Base-by-base conservation (phyloP, 1,140 invertebrate species). In the Cotesia chilonis region DNA sequence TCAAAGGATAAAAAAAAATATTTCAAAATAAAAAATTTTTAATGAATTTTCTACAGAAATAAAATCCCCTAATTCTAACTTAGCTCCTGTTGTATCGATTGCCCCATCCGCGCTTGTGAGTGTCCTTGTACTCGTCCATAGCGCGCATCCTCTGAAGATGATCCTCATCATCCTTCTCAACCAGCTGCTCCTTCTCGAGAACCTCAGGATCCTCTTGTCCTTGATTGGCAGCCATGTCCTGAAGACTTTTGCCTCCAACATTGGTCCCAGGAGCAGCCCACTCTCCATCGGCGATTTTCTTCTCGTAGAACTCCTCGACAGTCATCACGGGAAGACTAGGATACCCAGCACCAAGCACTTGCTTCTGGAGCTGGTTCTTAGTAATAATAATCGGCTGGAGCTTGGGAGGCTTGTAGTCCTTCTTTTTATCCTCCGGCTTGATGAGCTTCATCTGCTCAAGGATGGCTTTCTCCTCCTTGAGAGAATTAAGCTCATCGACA, bases 341-440 rank as follows among this genome's bases (percentile, higher is more conserved):
- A 90, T 99, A 99, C 0, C 98, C 98, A 52, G 92, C 87, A 5
- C 98, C 98, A 88, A 92, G 98, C 2, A 99, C 94, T 74, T 95
- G 90, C 85, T 98, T 99, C 86, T 99, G 96, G 0, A 94, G 73
- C 51, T 91, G 91, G 87, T 97, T 93, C 78, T 92, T 92, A 0
- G 97, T 98, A 37, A 99, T 96, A 64, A 99, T 97, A 72, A 99
- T 94, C 0, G 97, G 95, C 83, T 93, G 92, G n/a, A 96, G 81
- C 4, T 92, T 91, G 17, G 81, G 74, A 59, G 84, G 74, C 12
- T 85, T 81, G 4, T 81, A 81, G 80, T 80, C n/a, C 77, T 78
- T 63, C 84, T 82, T 77, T 76, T 60, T 5, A 54, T 79, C 76
- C n/a, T 69, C 71, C 3, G 70, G 12, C 47, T 65, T 73, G 54